phyloP scores from a whole-genome alignment of 2,113 vertebrate species.

The Cynocephalus volans region DNA sequence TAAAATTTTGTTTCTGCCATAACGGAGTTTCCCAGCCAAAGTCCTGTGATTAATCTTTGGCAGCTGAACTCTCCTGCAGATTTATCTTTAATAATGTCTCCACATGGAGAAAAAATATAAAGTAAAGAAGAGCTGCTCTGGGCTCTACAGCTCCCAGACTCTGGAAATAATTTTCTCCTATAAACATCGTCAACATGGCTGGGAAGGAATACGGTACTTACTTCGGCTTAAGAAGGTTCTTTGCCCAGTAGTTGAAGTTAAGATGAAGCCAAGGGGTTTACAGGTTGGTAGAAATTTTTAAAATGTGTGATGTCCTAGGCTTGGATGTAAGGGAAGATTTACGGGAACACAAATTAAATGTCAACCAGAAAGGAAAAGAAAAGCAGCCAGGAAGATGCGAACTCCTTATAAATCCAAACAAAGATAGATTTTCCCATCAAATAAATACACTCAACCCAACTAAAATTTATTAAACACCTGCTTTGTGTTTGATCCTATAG shows the following conservation, averaged over 20 bases:
- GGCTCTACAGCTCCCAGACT: not conserved
- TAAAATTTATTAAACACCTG: not conserved
- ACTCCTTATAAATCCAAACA: not conserved
- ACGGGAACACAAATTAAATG: not conserved
- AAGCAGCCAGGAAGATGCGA: not conserved
- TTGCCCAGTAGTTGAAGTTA: not conserved
- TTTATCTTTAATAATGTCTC: conserved; percentile 45
- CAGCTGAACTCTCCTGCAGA: conserved; percentile 39
- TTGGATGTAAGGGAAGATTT: not conserved
- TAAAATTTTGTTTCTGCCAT: not conserved
- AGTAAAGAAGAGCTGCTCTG: not conserved
- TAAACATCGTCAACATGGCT: not conserved
- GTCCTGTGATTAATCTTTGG: not conserved
- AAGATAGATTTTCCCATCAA: not conserved
- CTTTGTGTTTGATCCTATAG: not conserved
- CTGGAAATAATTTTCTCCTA: conserved; percentile 36
- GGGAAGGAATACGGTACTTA: not conserved
- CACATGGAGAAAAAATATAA: not conserved
- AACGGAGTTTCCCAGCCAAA: not conserved
- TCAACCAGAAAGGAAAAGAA: not conserved
- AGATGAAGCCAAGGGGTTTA: not conserved
- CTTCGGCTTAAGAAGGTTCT: not conserved
- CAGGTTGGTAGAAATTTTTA: not conserved
- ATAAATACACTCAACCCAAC: not conserved
- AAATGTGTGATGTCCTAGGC: not conserved